Conservation (phyloP, 53 echinoderm and acorn worm genomes). For the Glandiceps talaboti region DNA sequence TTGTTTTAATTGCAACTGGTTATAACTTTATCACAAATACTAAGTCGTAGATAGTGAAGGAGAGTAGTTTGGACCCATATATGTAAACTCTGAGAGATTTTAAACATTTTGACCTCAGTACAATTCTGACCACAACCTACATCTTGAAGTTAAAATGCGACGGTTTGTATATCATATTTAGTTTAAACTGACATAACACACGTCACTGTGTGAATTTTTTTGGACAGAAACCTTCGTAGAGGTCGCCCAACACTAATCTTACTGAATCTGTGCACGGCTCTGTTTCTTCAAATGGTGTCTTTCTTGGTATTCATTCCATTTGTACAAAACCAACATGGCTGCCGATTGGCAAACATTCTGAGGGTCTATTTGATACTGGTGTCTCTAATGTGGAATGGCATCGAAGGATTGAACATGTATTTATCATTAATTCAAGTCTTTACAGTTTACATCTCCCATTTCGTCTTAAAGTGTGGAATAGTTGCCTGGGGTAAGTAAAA, state of each 20-base stretch:
- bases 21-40: too few species aligned
- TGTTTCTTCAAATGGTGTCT: constrained; percentile 41
- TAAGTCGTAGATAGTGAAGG: too few species aligned
- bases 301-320: constrained; percentile 47
- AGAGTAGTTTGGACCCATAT: too few species aligned
- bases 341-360: constrained; percentile 62
- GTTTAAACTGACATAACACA: too few species aligned
- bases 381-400: constrained; percentile 89
- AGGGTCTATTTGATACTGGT: constrained; percentile 73
- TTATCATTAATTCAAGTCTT: constrained; percentile 59
- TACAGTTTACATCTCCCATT: constrained; percentile 45
- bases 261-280: constrained; percentile 59
- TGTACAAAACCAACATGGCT: constrained; percentile 42
- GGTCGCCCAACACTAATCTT: constrained; percentile 77
- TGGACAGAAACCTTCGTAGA: constrained; percentile 45
- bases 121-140: too few species aligned
- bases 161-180: too few species aligned
- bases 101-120: too few species aligned
- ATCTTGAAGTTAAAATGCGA: too few species aligned
- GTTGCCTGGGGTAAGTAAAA: constrained; percentile 71
- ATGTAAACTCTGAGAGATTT: too few species aligned
- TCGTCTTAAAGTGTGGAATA: constrained; percentile 60
- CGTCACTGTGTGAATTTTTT: too few species aligned
- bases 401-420: constrained; percentile 85
- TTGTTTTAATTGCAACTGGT: too few species aligned